Base-by-base conservation (phyloP, 2,113 vertebrate genomes). In the Caranx ignobilis region DNA sequence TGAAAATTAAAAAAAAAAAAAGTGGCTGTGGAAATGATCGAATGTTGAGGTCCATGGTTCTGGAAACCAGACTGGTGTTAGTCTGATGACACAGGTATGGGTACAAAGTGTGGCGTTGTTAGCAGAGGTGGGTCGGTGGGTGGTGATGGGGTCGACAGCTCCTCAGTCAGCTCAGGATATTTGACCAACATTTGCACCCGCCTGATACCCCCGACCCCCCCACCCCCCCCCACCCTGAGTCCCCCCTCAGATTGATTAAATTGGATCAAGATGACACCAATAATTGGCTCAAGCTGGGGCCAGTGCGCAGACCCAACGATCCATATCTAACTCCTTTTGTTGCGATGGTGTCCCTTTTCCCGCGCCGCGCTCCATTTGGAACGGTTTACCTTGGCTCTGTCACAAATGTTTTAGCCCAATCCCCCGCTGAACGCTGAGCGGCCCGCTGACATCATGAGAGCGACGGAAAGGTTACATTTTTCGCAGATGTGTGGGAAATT, bases 201-300 rank as follows among this genome's bases (percentile, higher is more conserved):
- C 93, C 87, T 92, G 87, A 89, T 95, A 71, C 70, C 71, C 84
- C 68, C 16, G 54, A 89, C 85, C 89, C 88, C 41, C 89, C 85
- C 92, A 88, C 87, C 86, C 92, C 93, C 91, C 94, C 91, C 89
- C 89, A 74, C 66, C n/a, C 18, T 0, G 34, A 89, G 91, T 92
- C 96, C 94, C 95, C 95, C 94, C 95, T 97, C 94, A 96, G 96
- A 97, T 97, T 98, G 96, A 98, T 99, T 97, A 96, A 98, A 99
- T 99, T 99, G 97, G 97, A 98, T 99, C 98, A 99, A 99, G 97
- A 99, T 99, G 98, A 99, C 97, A 98, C 97, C 96, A 97, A 97
- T 99, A 99, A 99, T 99, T 99, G 97, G 95, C 96, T 97, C 98
- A 99, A 99, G 98, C 97, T 99, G 98, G 95, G 77, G 95, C 94